A percentile compares a stretch with the other conserved stretches of the same genome.
These are phyloP conservation scores for Sinella curviseta DNA, from an alignment of 1,140 invertebrate genomes.

Conservation along the genomic window DNA sequence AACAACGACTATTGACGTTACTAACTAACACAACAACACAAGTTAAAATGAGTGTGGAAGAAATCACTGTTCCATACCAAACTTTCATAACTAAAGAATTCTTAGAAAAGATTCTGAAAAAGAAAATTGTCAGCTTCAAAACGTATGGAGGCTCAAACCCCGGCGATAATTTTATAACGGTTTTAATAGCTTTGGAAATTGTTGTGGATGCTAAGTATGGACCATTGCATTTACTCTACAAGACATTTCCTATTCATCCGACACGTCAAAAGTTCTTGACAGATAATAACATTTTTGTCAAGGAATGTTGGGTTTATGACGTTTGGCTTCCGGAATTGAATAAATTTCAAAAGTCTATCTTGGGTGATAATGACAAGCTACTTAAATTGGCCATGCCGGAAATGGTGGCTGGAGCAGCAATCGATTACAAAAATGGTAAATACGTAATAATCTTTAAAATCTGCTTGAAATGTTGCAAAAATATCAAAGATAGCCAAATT, in stretches of 20 bases:
- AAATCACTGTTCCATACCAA: background rate
- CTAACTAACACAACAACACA: no score
- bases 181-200: constrained; percentile 1
- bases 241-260: constrained; percentile 28
- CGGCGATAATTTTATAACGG: background rate
- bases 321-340: constrained; percentile 27
- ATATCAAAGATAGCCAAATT: no score
- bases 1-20: no score
- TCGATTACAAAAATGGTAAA: constrained; percentile 31
- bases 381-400: constrained; percentile 4
- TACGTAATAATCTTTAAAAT: no score
- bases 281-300: constrained; percentile 32
- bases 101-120: background rate
- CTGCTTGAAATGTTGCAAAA: no score
- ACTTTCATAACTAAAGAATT: constrained; percentile 26
- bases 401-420: constrained; percentile 27
- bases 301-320: constrained; percentile 33
- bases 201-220: background rate
- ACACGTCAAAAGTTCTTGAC: constrained; percentile 31
- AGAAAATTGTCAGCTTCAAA: background rate
- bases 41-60: background rate
- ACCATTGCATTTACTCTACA: constrained; percentile 24
- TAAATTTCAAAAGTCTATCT: constrained; percentile 26
- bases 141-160: background rate
- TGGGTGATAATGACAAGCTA: background rate